phyloP scores from a whole-genome alignment of 2,888 invertebrate genomes.

The Ophonus ardosiacus region DNA sequence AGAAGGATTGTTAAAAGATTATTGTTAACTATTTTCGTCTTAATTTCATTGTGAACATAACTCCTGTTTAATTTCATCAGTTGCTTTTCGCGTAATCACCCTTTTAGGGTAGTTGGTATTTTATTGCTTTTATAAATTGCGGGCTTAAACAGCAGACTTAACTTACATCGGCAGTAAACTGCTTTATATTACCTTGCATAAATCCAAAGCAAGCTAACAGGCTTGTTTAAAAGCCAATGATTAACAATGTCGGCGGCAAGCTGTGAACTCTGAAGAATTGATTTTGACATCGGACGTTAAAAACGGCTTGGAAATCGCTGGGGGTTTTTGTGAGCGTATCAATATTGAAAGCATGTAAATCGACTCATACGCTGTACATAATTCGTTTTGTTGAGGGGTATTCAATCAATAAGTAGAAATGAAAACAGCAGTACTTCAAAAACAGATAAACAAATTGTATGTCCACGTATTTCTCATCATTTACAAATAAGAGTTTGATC shows the following conservation, averaged over 20 bases:
- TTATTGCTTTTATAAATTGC: constrained; percentile 63
- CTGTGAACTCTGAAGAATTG: constrained; percentile 40
- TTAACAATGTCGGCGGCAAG: constrained; percentile 51
- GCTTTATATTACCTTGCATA: constrained; percentile 59
- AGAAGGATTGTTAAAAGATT: neutral
- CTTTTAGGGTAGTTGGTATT: constrained; percentile 59
- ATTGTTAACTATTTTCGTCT: neutral
- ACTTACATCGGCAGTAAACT: constrained; percentile 60
- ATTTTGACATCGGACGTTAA: constrained; percentile 33
- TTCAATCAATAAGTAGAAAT: no score
- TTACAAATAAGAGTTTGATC: no score
- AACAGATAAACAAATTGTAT: no score
- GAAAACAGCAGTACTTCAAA: no score
- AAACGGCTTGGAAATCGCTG: constrained; percentile 3
- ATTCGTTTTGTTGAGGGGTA: constrained; percentile 14
- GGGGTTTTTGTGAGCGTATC: constrained; percentile 29
- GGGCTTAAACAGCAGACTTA: constrained; percentile 57
- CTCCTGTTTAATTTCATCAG: constrained; percentile 50
- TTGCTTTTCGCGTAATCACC: constrained; percentile 48
- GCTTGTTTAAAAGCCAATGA: constrained; percentile 59
- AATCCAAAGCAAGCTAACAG: constrained; percentile 46
- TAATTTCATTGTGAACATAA: constrained; percentile 1
- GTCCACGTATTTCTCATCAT: no score
- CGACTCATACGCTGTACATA: constrained; percentile 9
- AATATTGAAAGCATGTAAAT: constrained; percentile 19